Percentiles rank a stretch among this genome's conserved stretches.
Evolutionary conservation across 2,888 invertebrate genomes (phyloP).

Genomic region (Perithous albicinctus): DNA sequence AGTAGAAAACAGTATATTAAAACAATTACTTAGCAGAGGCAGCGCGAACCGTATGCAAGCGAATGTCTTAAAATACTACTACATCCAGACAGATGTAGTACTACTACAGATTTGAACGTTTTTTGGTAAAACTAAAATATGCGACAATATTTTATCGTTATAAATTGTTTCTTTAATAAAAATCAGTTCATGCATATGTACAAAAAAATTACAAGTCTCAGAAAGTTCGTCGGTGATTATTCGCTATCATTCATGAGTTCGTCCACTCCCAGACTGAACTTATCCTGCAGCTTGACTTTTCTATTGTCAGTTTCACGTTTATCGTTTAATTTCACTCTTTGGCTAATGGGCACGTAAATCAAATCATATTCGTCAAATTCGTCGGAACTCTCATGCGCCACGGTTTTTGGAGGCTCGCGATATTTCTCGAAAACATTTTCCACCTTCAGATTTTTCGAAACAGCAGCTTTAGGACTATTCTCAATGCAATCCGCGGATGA

Average conservation of each 20-base stretch:
- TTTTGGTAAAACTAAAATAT: not conserved
- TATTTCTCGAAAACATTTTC: conserved; percentile 3
- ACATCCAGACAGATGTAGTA: too few species aligned
- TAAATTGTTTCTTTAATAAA: conserved; percentile 21
- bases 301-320: not conserved
- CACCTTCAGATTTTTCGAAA: not conserved
- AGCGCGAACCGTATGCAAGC: too few species aligned
- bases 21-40: too few species aligned
- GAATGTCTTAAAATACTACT: too few species aligned
- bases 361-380: conserved; percentile 76
- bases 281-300: conserved; percentile 36
- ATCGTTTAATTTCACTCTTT: conserved; percentile 69
- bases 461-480: not conserved
- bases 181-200: conserved; percentile 8
- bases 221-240: conserved; percentile 27
- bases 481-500: not conserved
- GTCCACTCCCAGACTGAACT: conserved; percentile 72
- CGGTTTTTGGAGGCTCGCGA: not conserved
- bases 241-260: conserved; percentile 70
- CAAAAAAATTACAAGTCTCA: conserved; percentile 1
- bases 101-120: not conserved
- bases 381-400: conserved; percentile 62
- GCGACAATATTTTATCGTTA: not conserved
- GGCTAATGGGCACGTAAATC: conserved; percentile 77
- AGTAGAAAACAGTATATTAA: too few species aligned